phyloP scores from a whole-genome alignment of 1,140 invertebrate species.

The Drosophila micromelanica region DNA sequence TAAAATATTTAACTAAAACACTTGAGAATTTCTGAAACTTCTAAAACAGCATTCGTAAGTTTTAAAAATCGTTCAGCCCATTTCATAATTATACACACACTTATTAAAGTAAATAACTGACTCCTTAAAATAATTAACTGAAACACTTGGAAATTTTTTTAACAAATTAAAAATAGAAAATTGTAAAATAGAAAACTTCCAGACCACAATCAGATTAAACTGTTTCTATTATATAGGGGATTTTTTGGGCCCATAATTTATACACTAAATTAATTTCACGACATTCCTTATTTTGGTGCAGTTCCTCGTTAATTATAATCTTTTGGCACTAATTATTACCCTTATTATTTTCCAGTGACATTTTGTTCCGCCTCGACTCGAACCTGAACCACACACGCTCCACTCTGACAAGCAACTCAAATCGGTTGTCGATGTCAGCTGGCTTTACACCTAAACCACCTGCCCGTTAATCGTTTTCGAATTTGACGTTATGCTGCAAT shows the following conservation, averaged over 20 bases:
- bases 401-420: slow-evolving; percentile 41
- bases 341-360: slow-evolving; percentile 42
- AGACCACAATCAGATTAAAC: background rate
- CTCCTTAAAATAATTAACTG: too few species aligned
- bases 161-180: too few species aligned
- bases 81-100: background rate
- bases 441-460: slow-evolving; percentile 55
- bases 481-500: slow-evolving; percentile 43
- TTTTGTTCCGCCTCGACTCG: slow-evolving; percentile 26
- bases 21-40: background rate
- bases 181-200: too few species aligned
- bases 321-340: slow-evolving; percentile 36
- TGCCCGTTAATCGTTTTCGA: slow-evolving; percentile 44
- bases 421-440: slow-evolving; percentile 2
- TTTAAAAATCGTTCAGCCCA: background rate
- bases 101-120: too few species aligned
- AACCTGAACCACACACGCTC: slow-evolving; percentile 31
- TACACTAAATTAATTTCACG: background rate
- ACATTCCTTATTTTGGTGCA: too few species aligned
- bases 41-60: background rate
- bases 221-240: background rate
- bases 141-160: too few species aligned
- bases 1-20: background rate
- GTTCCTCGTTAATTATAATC: background rate
- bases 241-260: too few species aligned